Conservation (phyloP, 2,113 vertebrate species). For the Mirza zaza region DNA sequence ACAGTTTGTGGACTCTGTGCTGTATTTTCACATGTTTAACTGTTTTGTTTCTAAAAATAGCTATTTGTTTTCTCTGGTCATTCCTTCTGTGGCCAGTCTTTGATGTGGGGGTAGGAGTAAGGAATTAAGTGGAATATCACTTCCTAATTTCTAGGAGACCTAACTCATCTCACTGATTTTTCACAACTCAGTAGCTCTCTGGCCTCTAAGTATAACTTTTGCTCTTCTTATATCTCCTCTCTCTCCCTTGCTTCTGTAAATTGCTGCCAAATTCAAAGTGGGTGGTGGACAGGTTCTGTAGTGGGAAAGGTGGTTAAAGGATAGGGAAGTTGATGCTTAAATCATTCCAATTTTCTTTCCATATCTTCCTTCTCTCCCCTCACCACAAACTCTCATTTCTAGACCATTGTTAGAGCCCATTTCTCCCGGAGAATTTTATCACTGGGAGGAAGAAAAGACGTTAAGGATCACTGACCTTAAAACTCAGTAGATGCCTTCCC, state of each 20-base stretch:
- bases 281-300: not conserved
- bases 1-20: not conserved
- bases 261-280: not conserved
- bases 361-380: not conserved
- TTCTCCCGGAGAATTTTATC: slow-evolving; percentile 14
- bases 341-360: slow-evolving; percentile 5
- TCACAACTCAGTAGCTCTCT: not conserved
- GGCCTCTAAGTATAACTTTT: slow-evolving; percentile 27
- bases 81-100: not conserved
- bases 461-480: not conserved
- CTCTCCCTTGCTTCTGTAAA: not conserved
- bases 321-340: not conserved
- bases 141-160: not conserved
- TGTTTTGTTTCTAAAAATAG: not conserved
- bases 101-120: not conserved
- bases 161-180: not conserved
- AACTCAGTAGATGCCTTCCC: not conserved
- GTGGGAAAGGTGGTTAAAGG: not conserved
- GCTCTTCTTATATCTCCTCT: not conserved
- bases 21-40: not conserved
- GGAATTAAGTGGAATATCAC: not conserved
- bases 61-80: not conserved
- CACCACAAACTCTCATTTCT: not conserved
- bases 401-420: not conserved
- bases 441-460: not conserved